Base-by-base conservation (phyloP, 92 coral and sea anemone genomes). In the Blastomussa wellsi region DNA sequence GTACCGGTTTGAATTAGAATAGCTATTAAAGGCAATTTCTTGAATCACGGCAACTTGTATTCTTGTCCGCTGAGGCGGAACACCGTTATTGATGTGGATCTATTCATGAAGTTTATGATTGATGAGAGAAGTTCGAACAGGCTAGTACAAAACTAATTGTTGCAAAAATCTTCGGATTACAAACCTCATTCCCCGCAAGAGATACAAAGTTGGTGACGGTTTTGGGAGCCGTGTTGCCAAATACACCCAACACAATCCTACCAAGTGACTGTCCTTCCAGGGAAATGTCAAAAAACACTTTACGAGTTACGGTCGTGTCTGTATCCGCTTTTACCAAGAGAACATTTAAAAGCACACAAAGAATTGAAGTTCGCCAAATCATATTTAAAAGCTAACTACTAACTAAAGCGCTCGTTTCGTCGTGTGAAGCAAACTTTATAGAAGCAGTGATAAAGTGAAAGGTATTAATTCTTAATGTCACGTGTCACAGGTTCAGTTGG, bases 171-270 rank as follows among this genome's bases (percentile, higher is more conserved):
- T 68, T 68, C 8, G 20, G 14, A 69, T 24, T 64, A 65, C 83
- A 26, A 67, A 95, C 98, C 98, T 95, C 98, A 37, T 89, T 85
- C 35, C 89, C 95, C 28, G 95, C 95, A 66, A 95, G 80, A 48
- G 98, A 86, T 19, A 94, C 98, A 71, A 95, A 95, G 86, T 95
- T 95, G 10, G 95, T 90, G 7, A 95, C 98, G 13, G 98, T 95
- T 80, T 94, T 95, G 0, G 98, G 98, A 41, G 92, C 98, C 19
- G 95, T 94, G 72, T 87, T 75, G 24, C 98, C 98, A 80, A 95
- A 95, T 53, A 95, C 80, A 5, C 98, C 98, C 47, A 95, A 64
- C 26, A 95, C 90, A 65, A 95, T 92, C 60, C 91, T 88, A 38
- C 98, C 98, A 7, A 93, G 91, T n/a, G 95, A 93, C 76, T 88